phyloP scores from a whole-genome alignment of 2,888 invertebrate genomes.

The Venustoraphidia nigricollis region DNA sequence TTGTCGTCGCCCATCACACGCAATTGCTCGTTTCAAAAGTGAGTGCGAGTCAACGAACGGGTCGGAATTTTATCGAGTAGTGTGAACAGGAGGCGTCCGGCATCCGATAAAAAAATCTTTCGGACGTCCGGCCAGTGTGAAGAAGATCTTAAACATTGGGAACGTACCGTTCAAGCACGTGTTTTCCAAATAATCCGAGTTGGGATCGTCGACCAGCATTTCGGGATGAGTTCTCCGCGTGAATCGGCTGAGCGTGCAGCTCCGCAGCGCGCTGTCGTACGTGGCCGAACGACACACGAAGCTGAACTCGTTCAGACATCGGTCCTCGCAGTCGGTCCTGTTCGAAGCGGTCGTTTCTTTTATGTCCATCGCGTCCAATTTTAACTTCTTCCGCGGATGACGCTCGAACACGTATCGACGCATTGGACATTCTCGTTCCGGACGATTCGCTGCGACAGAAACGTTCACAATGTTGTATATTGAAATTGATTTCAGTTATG shows the following conservation, averaged over 20 bases:
- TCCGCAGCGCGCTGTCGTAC: constrained; percentile 60
- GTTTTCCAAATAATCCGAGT: constrained; percentile 81
- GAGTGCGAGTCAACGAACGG: no score
- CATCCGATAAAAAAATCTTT: no score
- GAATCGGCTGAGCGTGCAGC: constrained; percentile 66
- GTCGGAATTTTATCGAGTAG: no score
- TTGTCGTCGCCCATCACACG: no score
- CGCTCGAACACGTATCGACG: constrained; percentile 78
- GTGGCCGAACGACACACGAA: constrained; percentile 81
- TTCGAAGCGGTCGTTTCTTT: constrained; percentile 77
- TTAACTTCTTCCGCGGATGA: constrained; percentile 69
- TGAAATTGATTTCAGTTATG: no score
- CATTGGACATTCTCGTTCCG: constrained; percentile 79
- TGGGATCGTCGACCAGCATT: constrained; percentile 68
- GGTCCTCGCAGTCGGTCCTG: constrained; percentile 79
- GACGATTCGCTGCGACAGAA: constrained; percentile 49
- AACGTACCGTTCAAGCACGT: constrained; percentile 68
- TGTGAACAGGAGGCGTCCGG: no score
- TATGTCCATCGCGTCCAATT: constrained; percentile 62
- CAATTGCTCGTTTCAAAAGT: no score
- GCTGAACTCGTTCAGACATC: constrained; percentile 75
- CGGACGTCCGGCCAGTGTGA: no score
- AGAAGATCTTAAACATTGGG: neutral
- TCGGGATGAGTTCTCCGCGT: constrained; percentile 78
- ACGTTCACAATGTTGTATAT: no score